phyloP scores from a whole-genome alignment of 2,797 vertebrate genomes.

The Poecilia wingei region DNA sequence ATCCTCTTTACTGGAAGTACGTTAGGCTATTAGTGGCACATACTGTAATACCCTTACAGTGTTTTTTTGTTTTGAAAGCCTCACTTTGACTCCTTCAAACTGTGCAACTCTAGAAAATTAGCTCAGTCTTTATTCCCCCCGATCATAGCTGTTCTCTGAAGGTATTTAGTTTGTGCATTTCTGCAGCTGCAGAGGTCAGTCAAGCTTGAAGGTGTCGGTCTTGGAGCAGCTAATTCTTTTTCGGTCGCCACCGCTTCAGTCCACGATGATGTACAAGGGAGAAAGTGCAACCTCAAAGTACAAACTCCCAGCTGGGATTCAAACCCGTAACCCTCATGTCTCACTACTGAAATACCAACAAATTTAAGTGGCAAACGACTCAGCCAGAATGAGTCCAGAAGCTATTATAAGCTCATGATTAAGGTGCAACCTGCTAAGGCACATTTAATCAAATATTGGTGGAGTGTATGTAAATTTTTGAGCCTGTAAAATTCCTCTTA shows the following conservation, averaged over 20 bases:
- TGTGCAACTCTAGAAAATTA: background rate
- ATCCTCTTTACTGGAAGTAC: background rate
- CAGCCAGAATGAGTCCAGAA: background rate
- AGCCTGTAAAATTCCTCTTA: background rate
- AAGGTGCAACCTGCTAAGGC: background rate
- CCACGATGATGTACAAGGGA: background rate
- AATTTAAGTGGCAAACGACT: background rate
- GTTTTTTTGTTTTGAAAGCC: background rate
- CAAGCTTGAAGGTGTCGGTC: background rate
- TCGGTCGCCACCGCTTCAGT: background rate
- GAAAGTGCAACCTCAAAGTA: background rate
- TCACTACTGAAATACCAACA: background rate
- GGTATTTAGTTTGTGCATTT: background rate
- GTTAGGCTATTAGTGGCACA: background rate
- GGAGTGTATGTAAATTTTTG: background rate
- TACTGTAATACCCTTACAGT: background rate
- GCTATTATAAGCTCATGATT: background rate
- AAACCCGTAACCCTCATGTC: background rate
- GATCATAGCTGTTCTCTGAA: background rate
- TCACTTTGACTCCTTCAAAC: background rate
- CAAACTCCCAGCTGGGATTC: background rate
- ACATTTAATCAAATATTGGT: background rate
- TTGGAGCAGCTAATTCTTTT: background rate
- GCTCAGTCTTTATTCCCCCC: background rate
- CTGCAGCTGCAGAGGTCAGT: background rate